A percentile compares a stretch with the other conserved stretches of the same genome.
Evolutionary conservation across 1,140 invertebrate species (phyloP).

Genomic region (Pantala flavescens): DNA sequence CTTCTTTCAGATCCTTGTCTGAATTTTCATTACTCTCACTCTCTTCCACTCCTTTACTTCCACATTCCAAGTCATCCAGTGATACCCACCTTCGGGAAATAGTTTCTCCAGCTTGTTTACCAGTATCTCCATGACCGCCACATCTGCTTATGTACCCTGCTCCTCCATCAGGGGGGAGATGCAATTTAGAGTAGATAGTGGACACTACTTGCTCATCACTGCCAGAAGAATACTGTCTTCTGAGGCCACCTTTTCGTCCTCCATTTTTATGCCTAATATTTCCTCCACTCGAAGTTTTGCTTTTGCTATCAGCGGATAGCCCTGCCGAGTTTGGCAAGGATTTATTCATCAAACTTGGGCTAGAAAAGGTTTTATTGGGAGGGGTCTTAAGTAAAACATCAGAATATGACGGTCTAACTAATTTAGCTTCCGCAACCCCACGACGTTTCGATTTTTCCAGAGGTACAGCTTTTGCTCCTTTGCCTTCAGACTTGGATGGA

Average conservation of each 20-base stretch:
- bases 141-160: conserved; percentile 19
- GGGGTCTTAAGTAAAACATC: conserved; percentile 62
- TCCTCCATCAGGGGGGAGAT: conserved; percentile 20
- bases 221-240: conserved; percentile 40
- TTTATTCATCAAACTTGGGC: neutral
- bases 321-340: neutral
- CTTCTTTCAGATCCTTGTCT: neutral
- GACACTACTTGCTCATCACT: conserved; percentile 37
- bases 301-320: conserved; percentile 25
- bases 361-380: conserved; percentile 22
- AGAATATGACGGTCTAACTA: conserved; percentile 72
- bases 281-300: conserved; percentile 28
- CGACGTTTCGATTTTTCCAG: conserved; percentile 25
- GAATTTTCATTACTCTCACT: neutral
- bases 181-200: conserved; percentile 1
- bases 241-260: conserved; percentile 34
- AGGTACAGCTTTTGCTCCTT: conserved; percentile 21
- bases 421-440: conserved; percentile 28
- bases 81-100: conserved; percentile 24
- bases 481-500: conserved; percentile 23
- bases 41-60: neutral
- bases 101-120: conserved; percentile 22
- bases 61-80: conserved; percentile 25
- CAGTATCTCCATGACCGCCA: conserved; percentile 29
- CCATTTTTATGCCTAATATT: conserved; percentile 17